Evolutionary conservation across 1,140 invertebrate species (phyloP), one percentile per base, ranked within the genome.

Genomic region (Triops longicaudatus): DNA sequence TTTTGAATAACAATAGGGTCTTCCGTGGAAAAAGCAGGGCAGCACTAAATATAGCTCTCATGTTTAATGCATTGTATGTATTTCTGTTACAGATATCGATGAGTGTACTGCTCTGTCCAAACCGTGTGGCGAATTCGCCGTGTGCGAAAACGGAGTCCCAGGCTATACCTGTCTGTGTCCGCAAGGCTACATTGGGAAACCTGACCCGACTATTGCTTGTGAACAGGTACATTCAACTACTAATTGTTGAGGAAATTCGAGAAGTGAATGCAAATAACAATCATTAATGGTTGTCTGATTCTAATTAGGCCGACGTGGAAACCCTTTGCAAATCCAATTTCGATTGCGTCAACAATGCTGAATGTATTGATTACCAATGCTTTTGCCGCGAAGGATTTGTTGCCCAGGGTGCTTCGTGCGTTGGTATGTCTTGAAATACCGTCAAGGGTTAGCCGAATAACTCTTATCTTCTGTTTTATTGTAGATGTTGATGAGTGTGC

Each of bases 281-380:
- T 74, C 26, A 74, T 31, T 74, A 37, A 22, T 26, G 43, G 22
- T 44, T 26, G 26, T 50, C 50, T 42, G 37, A n/a, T 74, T 74
- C n/a, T n/a, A 71, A 84, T 74, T 80, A 92, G 91, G 88, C 92
- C 63, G 92, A 95, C 80, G 93, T 95, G 4, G 92, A 90, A 75
- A 92, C 92, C 10, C 84, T 92, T n/a, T 97, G 94, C 81, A 90
- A 90, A 85, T 90, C 90, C 5, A 94, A 96, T 81, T 95, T 94
- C 81, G 93, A 96, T 81, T 97, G 94, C 82, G 93, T 93, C 22
- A 95, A 94, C 83, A 95, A 96, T 83, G 94, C 93, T 0, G 92
- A 94, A 83, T 97, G 94, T 81, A 88, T 93, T 44, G 91, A 95
- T 81, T 90, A 89, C 75, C 93, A 93, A 82, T 98, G 96, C 84